phyloP scores from a whole-genome alignment of 2,113 vertebrate genomes.

The Cettia cetti region DNA sequence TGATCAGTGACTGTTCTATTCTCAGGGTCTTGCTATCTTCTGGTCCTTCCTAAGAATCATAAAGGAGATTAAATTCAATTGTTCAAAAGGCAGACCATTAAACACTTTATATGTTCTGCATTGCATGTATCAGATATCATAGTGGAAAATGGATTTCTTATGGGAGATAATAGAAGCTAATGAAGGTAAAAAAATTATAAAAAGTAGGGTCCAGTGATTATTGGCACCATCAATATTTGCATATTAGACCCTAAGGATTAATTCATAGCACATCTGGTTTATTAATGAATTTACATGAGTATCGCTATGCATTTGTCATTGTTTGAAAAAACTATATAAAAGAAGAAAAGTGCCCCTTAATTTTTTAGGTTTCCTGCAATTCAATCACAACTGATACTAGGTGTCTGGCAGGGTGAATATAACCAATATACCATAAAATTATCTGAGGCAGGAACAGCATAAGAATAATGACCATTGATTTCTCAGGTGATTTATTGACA shows the following conservation, averaged over 20 bases:
- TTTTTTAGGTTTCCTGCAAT: background rate
- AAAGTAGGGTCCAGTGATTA: constrained; percentile 63
- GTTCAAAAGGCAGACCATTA: constrained; percentile 68
- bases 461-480: background rate
- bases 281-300: constrained; percentile 42
- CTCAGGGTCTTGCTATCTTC: constrained; percentile 35
- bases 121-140: constrained; percentile 31
- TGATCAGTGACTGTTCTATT: constrained; percentile 34
- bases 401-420: background rate
- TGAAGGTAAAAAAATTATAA: constrained; percentile 68
- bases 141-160: constrained; percentile 61
- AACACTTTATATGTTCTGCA: constrained; percentile 49
- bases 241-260: constrained; percentile 54
- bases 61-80: constrained; percentile 73
- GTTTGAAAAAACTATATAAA: background rate
- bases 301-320: constrained; percentile 37
- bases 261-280: constrained; percentile 50
- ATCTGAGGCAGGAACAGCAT: background rate
- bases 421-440: background rate
- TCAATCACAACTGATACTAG: background rate
- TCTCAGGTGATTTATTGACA: background rate
- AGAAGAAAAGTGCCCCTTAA: background rate
- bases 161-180: constrained; percentile 61
- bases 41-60: constrained; percentile 57
- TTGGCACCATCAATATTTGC: constrained; percentile 64